Evolutionary conservation across 2,113 vertebrate species (phyloP).

Genomic region (Lagenorhynchus albirostris): DNA sequence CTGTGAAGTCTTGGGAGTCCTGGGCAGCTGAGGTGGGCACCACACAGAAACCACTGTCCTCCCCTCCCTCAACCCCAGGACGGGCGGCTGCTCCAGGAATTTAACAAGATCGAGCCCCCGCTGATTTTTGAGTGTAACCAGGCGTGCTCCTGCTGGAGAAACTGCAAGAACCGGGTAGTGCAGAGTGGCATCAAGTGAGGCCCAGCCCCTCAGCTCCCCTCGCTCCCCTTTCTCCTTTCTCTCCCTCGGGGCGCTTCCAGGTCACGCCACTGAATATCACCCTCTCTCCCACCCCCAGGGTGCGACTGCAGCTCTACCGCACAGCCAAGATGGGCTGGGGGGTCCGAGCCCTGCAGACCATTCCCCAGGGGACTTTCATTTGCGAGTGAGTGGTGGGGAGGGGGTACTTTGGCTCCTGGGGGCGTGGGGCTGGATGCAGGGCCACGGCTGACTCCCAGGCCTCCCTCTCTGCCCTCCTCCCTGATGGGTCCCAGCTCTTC

Average conservation of each 20-base stretch:
- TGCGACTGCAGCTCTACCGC: constrained; percentile 93
- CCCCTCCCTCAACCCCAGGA: constrained; percentile 80
- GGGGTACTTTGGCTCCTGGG: too few species aligned
- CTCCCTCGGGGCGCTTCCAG: not conserved
- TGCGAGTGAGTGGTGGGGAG: constrained; percentile 87
- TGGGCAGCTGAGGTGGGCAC: not conserved
- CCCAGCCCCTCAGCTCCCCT: not conserved
- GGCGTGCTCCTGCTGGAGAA: constrained; percentile 91
- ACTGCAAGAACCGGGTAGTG: constrained; percentile 94
- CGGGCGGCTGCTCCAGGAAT: constrained; percentile 93
- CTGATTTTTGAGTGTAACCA: constrained; percentile 96
- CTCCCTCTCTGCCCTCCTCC: not conserved
- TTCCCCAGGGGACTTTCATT: constrained; percentile 94
- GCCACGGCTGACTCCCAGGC: not conserved
- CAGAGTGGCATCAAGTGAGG: constrained; percentile 94
- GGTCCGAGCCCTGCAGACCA: constrained; percentile 91
- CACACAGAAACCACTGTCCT: not conserved
- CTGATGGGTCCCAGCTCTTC: not conserved
- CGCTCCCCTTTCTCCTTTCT: not conserved
- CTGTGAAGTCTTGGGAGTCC: not conserved
- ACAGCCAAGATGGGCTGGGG: constrained; percentile 97
- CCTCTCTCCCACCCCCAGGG: constrained; percentile 78
- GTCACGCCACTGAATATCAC: not conserved
- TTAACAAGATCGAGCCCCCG: constrained; percentile 95
- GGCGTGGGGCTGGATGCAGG: fast-evolving